Percentiles rank a stretch among this genome's conserved stretches.
Evolutionary conservation across 2,888 invertebrate genomes (phyloP).

Genomic region (Ennomos fuscantarius): DNA sequence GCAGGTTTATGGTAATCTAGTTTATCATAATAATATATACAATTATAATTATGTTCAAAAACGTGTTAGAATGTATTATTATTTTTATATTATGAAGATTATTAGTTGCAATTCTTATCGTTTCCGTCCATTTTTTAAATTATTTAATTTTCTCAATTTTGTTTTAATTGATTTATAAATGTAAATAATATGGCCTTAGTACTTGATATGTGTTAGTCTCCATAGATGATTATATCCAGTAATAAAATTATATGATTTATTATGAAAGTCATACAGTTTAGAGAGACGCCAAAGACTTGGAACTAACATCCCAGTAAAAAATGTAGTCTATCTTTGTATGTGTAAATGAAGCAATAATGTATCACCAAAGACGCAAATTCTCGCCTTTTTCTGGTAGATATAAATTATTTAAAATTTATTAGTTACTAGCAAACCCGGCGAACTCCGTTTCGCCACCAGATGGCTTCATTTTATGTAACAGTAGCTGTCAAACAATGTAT

Average conservation of each 20-base stretch:
- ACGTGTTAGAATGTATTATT: conserved; percentile 54
- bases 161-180: conserved; percentile 52
- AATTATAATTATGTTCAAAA: conserved; percentile 65
- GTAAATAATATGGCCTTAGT: conserved; percentile 53
- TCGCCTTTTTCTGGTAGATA: conserved; percentile 56
- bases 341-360: conserved; percentile 64
- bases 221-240: conserved; percentile 29
- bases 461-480: no score
- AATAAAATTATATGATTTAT: conserved; percentile 51
- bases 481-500: no score
- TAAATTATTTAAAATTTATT: not conserved
- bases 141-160: conserved; percentile 53
- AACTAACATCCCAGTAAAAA: conserved; percentile 48
- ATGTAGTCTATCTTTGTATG: conserved; percentile 45
- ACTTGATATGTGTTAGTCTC: conserved; percentile 42
- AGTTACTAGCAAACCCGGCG: no score
- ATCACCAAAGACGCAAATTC: conserved; percentile 67
- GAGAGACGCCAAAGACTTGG: conserved; percentile 80
- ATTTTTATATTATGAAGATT: conserved; percentile 36
- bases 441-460: no score
- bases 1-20: conserved; percentile 39
- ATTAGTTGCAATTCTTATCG: conserved; percentile 74
- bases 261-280: conserved; percentile 80
- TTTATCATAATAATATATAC: conserved; percentile 59
- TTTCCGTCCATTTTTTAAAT: conserved; percentile 78